Percentiles rank a stretch among this genome's conserved stretches.
phyloP scores from a whole-genome alignment of 2,888 invertebrate genomes.

The Protodeltote pygarga region DNA sequence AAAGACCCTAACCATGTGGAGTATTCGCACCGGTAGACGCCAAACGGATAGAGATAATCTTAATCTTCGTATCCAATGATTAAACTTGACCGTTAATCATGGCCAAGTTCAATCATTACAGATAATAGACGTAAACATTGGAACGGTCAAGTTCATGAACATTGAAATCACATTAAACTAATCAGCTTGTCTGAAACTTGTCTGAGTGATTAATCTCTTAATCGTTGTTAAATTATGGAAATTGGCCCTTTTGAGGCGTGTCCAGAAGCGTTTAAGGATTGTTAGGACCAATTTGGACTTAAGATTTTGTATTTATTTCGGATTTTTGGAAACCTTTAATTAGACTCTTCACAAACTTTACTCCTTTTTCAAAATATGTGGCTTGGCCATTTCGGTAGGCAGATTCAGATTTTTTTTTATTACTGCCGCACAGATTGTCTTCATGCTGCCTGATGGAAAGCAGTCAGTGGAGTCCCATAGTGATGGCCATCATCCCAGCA shows the following conservation, averaged over 20 bases:
- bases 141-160: slow-evolving; percentile 1
- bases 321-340: no score
- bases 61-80: no score
- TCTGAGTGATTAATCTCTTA: slow-evolving; percentile 4
- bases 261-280: neutral
- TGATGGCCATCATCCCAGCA: no score
- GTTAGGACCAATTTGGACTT: slow-evolving; percentile 1
- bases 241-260: slow-evolving; percentile 10
- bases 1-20: no score
- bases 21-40: no score
- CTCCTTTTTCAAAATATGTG: neutral
- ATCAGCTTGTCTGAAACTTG: slow-evolving; percentile 4
- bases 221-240: slow-evolving; percentile 22
- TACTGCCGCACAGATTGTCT: no score
- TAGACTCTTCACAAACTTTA: neutral
- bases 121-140: neutral
- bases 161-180: slow-evolving; percentile 10
- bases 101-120: slow-evolving; percentile 3
- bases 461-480: no score
- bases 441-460: no score
- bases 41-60: no score
- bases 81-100: no score
- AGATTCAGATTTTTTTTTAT: no score
- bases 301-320: slow-evolving; percentile 2
- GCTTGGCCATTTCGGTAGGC: no score